Evolutionary conservation across 2,113 vertebrate species (phyloP), one percentile per base, ranked within the genome.

Genomic region (Tamias sibiricus): DNA sequence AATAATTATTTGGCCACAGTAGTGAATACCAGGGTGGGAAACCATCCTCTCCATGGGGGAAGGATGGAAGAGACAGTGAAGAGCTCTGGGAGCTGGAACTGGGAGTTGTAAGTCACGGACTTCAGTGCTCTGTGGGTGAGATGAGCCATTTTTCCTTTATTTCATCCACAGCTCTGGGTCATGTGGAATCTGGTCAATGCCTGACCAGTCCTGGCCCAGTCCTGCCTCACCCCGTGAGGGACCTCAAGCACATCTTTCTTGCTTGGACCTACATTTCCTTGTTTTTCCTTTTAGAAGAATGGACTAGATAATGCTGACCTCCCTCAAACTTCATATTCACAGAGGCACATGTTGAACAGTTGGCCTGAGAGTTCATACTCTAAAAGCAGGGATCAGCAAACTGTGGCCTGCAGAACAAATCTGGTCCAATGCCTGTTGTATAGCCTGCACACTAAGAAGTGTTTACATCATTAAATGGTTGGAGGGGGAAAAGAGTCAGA

Each of bases 61-160:
- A 22, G 24, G 12, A 40, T 8, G 26, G 69, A 83, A 26, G 83
- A 91, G n/a, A 26, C 42, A 26, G 9, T 19, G 35, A 57, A 79
- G 19, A 11, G 75, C 52, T 26, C 44, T 17, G 40, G 59, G 13
- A 52, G 74, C 44, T 35, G 47, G 49, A 62, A 19, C 44, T 26
- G 40, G 66, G 13, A 52, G 74, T 32, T 37, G 40, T 42, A 68
- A 66, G 79, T 11, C 1, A 7, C 30, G 32, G 57, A 6, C 32
- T 12, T 57, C 0, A 0, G n/a, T 0, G 47, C 11, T 22, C 30
- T 3, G 2, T 0, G 12, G 32, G 37, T 0, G 3, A n/a, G 19
- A 5, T 0, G 10, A 66, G 20, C 30, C 24, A 3, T 10, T 83
- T 28, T 42, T 54, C 40, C 20, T 54, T 37, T 10, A 2, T 6